These are phyloP conservation scores for Enteromius viviparus DNA, from an alignment of 2,797 vertebrate genomes.

Conservation along the genomic window DNA sequence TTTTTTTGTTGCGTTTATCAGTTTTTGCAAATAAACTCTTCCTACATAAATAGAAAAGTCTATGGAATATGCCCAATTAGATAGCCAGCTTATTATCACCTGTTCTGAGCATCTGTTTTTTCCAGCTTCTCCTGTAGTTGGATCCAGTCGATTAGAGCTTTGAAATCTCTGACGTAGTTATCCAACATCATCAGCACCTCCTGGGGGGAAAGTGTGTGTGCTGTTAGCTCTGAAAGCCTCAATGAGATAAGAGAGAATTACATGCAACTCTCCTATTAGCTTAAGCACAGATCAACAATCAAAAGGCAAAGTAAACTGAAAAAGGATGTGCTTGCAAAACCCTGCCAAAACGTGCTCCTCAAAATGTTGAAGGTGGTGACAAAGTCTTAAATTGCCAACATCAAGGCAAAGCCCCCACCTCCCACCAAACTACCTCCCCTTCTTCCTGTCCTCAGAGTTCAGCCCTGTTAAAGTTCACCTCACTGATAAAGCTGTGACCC, in stretches of 20 bases:
- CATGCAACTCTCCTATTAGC: neutral
- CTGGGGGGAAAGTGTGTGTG: conserved; percentile 67
- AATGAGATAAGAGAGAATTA: neutral
- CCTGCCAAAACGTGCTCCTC: neutral
- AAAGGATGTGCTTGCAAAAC: neutral
- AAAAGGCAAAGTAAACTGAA: neutral
- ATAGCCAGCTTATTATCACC: conserved; percentile 74
- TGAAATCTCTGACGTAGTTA: conserved; percentile 98
- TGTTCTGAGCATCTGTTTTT: conserved; percentile 98
- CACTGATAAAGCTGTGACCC: conserved; percentile 14
- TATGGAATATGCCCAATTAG: neutral
- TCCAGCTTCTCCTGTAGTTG: conserved; percentile 98
- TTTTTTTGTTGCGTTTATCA: too few species aligned
- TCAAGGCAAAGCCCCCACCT: neutral
- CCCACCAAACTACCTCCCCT: neutral
- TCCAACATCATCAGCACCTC: conserved; percentile 99
- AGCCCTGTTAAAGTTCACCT: neutral
- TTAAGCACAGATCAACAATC: neutral
- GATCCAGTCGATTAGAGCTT: conserved; percentile 98
- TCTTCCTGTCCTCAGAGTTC: neutral
- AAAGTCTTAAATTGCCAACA: neutral
- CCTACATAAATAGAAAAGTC: too few species aligned
- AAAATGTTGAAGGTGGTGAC: neutral
- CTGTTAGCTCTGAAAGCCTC: neutral
- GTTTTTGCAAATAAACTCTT: too few species aligned